Conservation (phyloP, 2,888 invertebrate species). For the Diarsia dahlii region DNA sequence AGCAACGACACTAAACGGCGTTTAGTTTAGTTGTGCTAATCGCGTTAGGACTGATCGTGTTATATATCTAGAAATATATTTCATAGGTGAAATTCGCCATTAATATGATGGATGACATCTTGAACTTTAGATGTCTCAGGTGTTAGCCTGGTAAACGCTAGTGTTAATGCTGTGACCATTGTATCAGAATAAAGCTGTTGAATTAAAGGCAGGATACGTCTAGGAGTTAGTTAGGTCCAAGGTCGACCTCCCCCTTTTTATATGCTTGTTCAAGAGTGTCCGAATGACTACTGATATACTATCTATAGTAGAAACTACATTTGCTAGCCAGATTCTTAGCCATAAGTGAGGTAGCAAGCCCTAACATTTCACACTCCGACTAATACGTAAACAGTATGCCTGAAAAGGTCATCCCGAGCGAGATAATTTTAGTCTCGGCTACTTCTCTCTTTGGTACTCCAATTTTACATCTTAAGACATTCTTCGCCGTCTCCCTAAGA, state of each 20-base stretch:
- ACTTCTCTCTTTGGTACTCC: constrained; percentile 25
- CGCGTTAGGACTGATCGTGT: too few species aligned
- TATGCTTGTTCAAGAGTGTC: background rate
- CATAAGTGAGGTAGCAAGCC: background rate
- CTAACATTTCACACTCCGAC: background rate
- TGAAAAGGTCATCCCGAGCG: background rate
- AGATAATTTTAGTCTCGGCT: constrained; percentile 15
- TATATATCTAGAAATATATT: background rate
- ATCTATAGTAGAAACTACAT: background rate
- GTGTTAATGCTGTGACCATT: background rate
- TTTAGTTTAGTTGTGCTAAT: background rate
- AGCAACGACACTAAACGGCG: background rate
- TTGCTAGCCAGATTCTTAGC: background rate
- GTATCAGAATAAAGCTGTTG: background rate
- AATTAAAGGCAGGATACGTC: background rate
- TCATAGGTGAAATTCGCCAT: background rate
- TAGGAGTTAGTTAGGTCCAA: background rate
- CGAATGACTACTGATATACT: background rate
- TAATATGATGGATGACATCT: background rate
- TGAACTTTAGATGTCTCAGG: too few species aligned
- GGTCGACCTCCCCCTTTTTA: background rate
- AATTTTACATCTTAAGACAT: constrained; percentile 41
- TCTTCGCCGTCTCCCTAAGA: constrained; percentile 39
- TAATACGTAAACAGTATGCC: background rate
- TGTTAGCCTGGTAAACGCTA: background rate